phyloP scores from a whole-genome alignment of 92 coral and sea anemone species.

The Pocillopora grandis region DNA sequence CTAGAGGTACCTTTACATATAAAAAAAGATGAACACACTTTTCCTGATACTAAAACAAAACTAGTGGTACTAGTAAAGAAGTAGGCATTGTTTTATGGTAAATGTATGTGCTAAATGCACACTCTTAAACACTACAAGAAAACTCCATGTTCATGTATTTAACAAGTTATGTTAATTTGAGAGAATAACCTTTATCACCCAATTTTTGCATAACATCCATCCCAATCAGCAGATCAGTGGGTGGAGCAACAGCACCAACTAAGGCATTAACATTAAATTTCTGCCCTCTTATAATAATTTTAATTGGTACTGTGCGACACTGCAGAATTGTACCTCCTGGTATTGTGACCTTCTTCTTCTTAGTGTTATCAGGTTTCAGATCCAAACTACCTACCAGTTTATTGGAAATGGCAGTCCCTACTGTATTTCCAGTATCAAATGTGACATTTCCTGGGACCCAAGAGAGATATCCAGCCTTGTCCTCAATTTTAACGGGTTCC shows the following conservation, averaged over 20 bases:
- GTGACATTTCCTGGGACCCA: neutral
- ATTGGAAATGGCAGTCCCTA: neutral
- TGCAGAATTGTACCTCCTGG: neutral
- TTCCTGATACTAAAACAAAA: too few species aligned
- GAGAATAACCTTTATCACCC: neutral
- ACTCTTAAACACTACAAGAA: too few species aligned
- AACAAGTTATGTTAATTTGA: too few species aligned
- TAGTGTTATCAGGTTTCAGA: neutral
- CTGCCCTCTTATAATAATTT: neutral
- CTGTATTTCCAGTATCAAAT: neutral
- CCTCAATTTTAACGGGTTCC: neutral
- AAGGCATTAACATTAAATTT: neutral
- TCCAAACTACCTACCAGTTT: neutral
- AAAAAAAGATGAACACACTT: too few species aligned
- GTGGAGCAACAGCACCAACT: neutral
- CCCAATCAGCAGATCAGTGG: conserved; percentile 6
- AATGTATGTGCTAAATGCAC: too few species aligned
- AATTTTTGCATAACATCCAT: neutral
- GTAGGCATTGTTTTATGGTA: too few species aligned
- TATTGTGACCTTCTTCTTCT: neutral
- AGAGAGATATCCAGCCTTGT: neutral
- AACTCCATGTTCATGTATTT: too few species aligned
- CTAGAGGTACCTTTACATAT: too few species aligned
- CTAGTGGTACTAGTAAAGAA: too few species aligned
- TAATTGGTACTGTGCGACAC: neutral